Base-by-base conservation (phyloP, 2,797 vertebrate genomes). In the Peromyscus nudipes region DNA sequence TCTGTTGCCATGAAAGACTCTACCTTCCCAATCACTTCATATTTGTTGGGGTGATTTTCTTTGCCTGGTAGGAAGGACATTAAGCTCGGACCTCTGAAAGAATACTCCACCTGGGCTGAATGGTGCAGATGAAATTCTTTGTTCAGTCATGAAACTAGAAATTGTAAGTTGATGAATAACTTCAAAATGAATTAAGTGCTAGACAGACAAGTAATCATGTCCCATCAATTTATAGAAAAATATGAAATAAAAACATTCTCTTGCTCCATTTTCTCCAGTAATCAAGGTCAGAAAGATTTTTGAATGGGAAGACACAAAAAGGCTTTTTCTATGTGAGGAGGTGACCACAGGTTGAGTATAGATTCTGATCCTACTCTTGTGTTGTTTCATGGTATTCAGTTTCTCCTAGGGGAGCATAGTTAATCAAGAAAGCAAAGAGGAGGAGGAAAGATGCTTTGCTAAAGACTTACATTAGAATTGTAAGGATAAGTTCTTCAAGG, bases 161-260 rank as follows among this genome's bases (percentile, higher is more conserved):
- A 81, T 43, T 31, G 43, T 64, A 80, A 94, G 62, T 55, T 80
- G 46, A 85, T 93, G 64, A 81, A 25, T 69, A 91, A 55, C 14
- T 91, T 96, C 67, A 49, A 91, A 75, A 37, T 76, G 21, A 91
- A 92, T 84, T 83, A 94, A 90, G 89, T 76, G 16, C 62, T 90
- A 31, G 19, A 19, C 27, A 71, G 27, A 25, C 17, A 65, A 37
- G 29, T 71, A 89, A 84, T 71, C 79, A 83, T 88, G 79, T 76
- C 14, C 60, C 43, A 77, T 77, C 43, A 73, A 23, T 91, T 94
- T 94, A 34, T 40, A 88, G 69, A 34, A 40, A 92, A 64, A 88
- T 37, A 69, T 23, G 31, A 81, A 65, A 46, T 46, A 71, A 49
- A 73, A 60, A 83, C 14, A 62, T 34, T 95, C 6, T 75, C 21